Percentiles rank a stretch among this genome's conserved stretches.
Conservation (phyloP, 2,797 vertebrate species). For the Pseudopleuronectes americanus region DNA sequence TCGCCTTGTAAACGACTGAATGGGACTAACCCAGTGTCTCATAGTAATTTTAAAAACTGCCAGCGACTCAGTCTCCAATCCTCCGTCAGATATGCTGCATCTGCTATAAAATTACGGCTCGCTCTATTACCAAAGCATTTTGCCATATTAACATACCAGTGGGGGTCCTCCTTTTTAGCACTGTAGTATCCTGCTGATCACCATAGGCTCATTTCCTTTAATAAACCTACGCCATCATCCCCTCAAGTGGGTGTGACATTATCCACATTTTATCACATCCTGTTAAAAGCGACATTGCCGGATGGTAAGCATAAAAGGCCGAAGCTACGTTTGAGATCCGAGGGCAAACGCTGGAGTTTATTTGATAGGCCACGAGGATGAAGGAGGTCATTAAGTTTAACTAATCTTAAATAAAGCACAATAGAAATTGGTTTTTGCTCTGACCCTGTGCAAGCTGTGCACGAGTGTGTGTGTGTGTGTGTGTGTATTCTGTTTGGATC, state of each 20-base stretch:
- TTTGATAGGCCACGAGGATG: conserved; percentile 66
- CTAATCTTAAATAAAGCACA: conserved; percentile 68
- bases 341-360: conserved; percentile 69
- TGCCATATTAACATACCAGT: conserved; percentile 41
- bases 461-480: background rate
- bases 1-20: conserved; percentile 5
- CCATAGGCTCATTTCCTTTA: conserved; percentile 69
- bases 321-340: conserved; percentile 50
- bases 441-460: conserved; percentile 44
- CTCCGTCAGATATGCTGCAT: conserved; percentile 7
- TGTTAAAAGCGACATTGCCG: conserved; percentile 67
- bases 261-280: conserved; percentile 72
- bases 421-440: conserved; percentile 56
- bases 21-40: conserved; percentile 24
- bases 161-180: conserved; percentile 43
- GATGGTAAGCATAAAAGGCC: conserved; percentile 67
- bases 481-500: conserved; percentile 18
- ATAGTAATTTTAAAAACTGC: conserved; percentile 36
- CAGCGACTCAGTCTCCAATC: conserved; percentile 4
- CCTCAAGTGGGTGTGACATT: conserved; percentile 78
- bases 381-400: conserved; percentile 79
- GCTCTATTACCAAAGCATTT: conserved; percentile 26
- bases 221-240: conserved; percentile 76
- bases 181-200: conserved; percentile 37
- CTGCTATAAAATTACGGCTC: conserved; percentile 25